Percentiles rank a stretch among this genome's conserved stretches.
Conservation (phyloP, 2,888 invertebrate genomes). For the Lysandra coridon region DNA sequence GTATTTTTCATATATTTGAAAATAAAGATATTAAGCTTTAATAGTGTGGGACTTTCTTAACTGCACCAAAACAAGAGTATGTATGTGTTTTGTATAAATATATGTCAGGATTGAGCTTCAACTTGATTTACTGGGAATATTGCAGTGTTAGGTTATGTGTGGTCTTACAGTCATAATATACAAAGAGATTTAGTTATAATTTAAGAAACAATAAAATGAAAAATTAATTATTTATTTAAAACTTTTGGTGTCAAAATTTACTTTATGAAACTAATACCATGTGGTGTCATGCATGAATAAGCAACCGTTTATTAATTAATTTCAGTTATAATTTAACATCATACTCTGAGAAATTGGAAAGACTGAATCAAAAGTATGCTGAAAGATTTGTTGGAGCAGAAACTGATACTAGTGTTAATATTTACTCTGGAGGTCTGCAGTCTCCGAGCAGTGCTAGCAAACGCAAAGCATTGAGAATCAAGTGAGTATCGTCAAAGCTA, state of each 20-base stretch:
- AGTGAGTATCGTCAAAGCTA: conserved; percentile 54
- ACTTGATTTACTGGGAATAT: too few relatives aligned
- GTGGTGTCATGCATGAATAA: conserved; percentile 1
- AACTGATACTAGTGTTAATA: conserved; percentile 84
- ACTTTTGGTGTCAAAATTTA: too few relatives aligned
- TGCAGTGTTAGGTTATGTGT: too few relatives aligned
- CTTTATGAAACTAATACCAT: background rate
- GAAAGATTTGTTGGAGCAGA: conserved; percentile 88
- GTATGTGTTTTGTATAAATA: too few relatives aligned
- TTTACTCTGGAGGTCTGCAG: conserved; percentile 79
- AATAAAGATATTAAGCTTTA: too few relatives aligned
- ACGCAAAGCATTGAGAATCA: conserved; percentile 78
- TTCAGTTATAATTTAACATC: conserved; percentile 86
- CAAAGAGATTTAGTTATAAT: too few relatives aligned
- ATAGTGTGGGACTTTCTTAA: too few relatives aligned
- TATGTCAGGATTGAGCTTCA: too few relatives aligned
- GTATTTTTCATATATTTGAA: conserved; percentile 51
- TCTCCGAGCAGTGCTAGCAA: conserved; percentile 84
- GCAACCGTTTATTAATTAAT: conserved; percentile 40
- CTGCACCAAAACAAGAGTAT: too few relatives aligned
- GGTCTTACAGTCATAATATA: too few relatives aligned
- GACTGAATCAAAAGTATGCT: conserved; percentile 82
- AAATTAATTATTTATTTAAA: too few relatives aligned
- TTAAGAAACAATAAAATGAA: too few relatives aligned
- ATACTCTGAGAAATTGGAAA: conserved; percentile 85